Percentiles rank a stretch among this genome's conserved stretches.
phyloP scores from a whole-genome alignment of 2,113 vertebrate genomes.

The Apus apus region DNA sequence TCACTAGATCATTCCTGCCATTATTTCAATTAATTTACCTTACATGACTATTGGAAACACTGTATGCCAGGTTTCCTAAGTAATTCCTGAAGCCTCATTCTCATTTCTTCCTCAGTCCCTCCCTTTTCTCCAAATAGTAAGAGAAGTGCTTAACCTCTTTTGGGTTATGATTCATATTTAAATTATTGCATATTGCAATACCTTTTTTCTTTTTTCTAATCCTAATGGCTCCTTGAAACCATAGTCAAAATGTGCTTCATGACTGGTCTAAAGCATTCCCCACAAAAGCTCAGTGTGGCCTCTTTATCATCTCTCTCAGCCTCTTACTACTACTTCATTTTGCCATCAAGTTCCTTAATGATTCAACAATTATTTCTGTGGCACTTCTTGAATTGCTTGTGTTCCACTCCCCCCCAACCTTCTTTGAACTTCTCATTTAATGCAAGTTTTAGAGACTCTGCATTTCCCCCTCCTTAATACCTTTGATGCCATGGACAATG shows the following conservation, averaged over 20 bases:
- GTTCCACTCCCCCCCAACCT: background rate
- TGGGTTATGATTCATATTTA: background rate
- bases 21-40: background rate
- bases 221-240: background rate
- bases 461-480: background rate
- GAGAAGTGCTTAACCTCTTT: background rate
- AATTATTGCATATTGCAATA: background rate
- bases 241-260: background rate
- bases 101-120: background rate
- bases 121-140: background rate
- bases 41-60: background rate
- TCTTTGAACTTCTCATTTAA: background rate
- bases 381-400: background rate
- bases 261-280: background rate
- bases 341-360: background rate
- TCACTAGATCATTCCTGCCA: background rate
- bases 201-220: background rate
- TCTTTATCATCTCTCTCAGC: background rate
- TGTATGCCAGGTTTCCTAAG: background rate
- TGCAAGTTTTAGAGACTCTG: background rate
- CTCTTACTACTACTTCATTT: background rate
- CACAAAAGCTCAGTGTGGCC: background rate
- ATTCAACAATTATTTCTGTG: background rate
- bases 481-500: background rate
- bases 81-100: background rate